Conservation (phyloP, 2,113 vertebrate genomes). For the Bos javanicus region DNA sequence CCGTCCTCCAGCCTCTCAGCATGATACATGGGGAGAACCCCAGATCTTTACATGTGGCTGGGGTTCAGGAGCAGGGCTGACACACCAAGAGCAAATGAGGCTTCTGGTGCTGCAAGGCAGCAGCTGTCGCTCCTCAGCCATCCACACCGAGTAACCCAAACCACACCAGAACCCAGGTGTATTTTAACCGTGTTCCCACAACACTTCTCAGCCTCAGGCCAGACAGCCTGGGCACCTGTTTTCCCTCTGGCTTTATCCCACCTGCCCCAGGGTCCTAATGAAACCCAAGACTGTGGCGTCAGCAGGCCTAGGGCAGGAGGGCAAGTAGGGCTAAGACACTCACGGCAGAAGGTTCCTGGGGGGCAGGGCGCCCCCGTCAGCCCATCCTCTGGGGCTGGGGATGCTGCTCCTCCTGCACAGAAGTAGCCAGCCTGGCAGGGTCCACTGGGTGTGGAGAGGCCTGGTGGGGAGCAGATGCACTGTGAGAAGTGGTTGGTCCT, state of each 20-base stretch:
- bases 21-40: not conserved
- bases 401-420: constrained; percentile 83
- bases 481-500: not conserved
- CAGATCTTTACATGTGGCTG: not conserved
- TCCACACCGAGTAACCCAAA: not conserved
- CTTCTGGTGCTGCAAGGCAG: not conserved
- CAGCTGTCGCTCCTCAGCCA: not conserved
- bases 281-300: not conserved
- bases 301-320: not conserved
- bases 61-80: not conserved
- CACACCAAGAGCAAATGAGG: not conserved
- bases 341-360: constrained; percentile 89
- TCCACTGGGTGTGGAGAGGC: constrained; percentile 86
- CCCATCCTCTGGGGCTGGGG: constrained; percentile 85
- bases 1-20: fast-evolving
- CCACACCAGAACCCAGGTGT: not conserved
- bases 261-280: not conserved
- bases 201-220: not conserved
- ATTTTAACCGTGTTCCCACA: not conserved
- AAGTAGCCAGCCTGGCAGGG: constrained; percentile 90
- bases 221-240: not conserved
- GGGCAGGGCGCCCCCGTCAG: constrained; percentile 89
- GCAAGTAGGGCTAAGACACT: constrained; percentile 30
- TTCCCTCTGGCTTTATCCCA: not conserved
- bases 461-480: constrained; percentile 69